Conservation (phyloP, 2,888 invertebrate genomes). For the Cremastinae sp. region DNA sequence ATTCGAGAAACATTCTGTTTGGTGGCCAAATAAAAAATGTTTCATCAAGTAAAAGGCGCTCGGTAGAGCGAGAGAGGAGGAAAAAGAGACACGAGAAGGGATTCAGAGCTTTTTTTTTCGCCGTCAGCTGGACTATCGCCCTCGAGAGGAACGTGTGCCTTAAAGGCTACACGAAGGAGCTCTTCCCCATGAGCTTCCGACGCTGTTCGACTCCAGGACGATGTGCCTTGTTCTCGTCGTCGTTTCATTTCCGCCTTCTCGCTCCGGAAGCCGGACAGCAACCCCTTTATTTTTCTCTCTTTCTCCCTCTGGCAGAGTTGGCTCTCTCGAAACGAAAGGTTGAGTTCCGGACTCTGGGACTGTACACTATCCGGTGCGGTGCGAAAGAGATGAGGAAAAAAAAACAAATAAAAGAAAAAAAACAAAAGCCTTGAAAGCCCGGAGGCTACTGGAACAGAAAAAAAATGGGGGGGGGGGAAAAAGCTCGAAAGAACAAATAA, state of each 20-base stretch:
- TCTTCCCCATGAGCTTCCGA: slow-evolving; percentile 48
- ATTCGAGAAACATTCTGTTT: too few species aligned
- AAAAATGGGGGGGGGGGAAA: slow-evolving; percentile 31
- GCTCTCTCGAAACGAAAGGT: background rate
- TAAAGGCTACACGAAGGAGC: slow-evolving; percentile 34
- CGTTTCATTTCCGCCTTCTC: slow-evolving; percentile 71
- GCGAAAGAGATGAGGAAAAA: slow-evolving; percentile 5
- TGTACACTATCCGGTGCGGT: slow-evolving; percentile 36
- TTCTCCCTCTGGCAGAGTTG: background rate
- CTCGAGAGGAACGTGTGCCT: background rate
- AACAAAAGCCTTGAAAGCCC: slow-evolving; percentile 25
- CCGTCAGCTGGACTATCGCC: slow-evolving; percentile 1
- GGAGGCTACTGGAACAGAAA: slow-evolving; percentile 22
- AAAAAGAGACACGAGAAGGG: background rate
- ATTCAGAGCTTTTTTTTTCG: background rate
- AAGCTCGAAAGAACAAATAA: slow-evolving; percentile 36
- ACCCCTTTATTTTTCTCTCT: slow-evolving; percentile 22
- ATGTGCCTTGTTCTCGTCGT: slow-evolving; percentile 55
- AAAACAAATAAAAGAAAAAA: too few species aligned
- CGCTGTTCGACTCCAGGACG: slow-evolving; percentile 45
- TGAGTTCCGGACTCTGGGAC: slow-evolving; percentile 30
- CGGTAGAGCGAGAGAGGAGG: background rate
- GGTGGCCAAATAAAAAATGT: too few species aligned
- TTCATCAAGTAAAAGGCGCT: background rate
- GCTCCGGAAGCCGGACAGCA: slow-evolving; percentile 65